phyloP scores from a whole-genome alignment of 2,888 invertebrate species.

The Notodonta ziczac region DNA sequence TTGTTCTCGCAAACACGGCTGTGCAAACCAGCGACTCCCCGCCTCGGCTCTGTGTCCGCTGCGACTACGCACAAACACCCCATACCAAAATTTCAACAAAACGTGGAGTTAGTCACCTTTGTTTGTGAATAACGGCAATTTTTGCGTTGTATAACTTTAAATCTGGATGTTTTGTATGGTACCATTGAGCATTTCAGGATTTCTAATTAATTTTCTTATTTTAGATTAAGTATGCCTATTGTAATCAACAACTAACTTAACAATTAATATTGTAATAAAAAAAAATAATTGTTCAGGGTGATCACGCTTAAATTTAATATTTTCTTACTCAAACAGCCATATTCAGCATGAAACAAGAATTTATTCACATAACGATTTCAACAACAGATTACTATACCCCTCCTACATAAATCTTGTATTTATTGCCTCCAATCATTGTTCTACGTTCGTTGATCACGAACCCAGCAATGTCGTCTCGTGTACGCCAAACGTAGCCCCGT shows the following conservation, averaged over 20 bases:
- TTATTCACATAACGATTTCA: neutral
- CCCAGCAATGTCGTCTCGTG: conserved; percentile 31
- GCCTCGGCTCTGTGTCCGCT: conserved; percentile 2
- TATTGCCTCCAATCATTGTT: conserved; percentile 38
- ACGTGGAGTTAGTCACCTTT: neutral
- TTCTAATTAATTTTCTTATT: too few relatives aligned
- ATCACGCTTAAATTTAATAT: too few relatives aligned
- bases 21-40: conserved; percentile 54
- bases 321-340: too few relatives aligned
- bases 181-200: too few relatives aligned
- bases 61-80: neutral
- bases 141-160: too few relatives aligned
- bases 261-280: too few relatives aligned
- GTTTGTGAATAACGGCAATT: too few relatives aligned
- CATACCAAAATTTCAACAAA: too few relatives aligned
- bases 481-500: conserved; percentile 17
- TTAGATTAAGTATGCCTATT: too few relatives aligned
- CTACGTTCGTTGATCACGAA: conserved; percentile 39
- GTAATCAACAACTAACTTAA: too few relatives aligned
- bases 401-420: conserved; percentile 30
- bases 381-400: conserved; percentile 24
- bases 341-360: neutral
- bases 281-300: too few relatives aligned
- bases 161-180: too few relatives aligned
- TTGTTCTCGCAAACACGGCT: conserved; percentile 60